Evolutionary conservation across 2,797 vertebrate genomes (phyloP).

Genomic region (Tinamus major): DNA sequence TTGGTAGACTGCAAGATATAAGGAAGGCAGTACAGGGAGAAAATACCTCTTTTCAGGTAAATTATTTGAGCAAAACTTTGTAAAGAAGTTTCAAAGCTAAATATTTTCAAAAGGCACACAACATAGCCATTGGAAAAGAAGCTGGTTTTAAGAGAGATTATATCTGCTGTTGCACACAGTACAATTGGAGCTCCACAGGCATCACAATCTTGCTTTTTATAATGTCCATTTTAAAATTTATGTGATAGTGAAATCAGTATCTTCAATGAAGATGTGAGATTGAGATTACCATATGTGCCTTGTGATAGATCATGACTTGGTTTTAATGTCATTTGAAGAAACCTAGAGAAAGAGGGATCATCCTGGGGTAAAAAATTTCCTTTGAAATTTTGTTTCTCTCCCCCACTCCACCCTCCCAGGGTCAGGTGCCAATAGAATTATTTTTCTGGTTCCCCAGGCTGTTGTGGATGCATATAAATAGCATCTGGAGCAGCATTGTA

Average conservation of each 20-base stretch:
- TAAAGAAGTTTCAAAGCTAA: background rate
- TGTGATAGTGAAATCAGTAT: background rate
- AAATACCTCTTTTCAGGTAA: background rate
- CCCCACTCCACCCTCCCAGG: too few species aligned
- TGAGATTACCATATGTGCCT: background rate
- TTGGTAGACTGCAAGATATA: background rate
- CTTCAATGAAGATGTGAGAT: background rate
- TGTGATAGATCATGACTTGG: background rate
- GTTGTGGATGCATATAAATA: background rate
- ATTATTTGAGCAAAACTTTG: background rate
- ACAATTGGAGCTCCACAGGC: background rate
- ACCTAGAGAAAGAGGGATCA: background rate
- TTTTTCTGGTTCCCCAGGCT: background rate
- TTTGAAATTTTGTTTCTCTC: background rate
- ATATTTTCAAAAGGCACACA: background rate
- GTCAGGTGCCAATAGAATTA: background rate
- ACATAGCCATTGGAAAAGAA: background rate
- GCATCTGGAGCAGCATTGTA: background rate
- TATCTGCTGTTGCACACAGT: background rate
- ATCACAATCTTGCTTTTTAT: background rate
- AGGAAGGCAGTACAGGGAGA: fast-evolving
- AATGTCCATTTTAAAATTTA: background rate
- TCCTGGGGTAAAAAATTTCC: background rate
- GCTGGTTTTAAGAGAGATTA: background rate
- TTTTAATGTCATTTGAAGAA: background rate